Evolutionary conservation across 1,140 invertebrate species (phyloP), one percentile per base, ranked within the genome.

Genomic region (Papilio aristodemus): DNA sequence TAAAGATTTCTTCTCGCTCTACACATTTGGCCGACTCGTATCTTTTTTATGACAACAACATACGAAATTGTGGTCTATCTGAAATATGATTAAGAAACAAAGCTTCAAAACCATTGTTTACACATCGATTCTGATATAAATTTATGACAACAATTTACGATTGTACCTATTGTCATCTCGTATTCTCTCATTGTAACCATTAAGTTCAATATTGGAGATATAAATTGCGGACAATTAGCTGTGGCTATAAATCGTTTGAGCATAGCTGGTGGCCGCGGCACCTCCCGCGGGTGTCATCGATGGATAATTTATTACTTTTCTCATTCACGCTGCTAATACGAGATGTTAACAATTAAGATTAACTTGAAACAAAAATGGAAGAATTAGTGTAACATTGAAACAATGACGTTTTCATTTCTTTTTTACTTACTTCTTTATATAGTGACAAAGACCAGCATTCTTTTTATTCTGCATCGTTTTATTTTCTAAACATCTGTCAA

Each of bases 191-290:
- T 62, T 62, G 59, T 14, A 22, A 62, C 27, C 59, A 62, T 62
- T 38, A 62, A 1, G n/a, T 36, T 60, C 14, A 14, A 36, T 62
- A 62, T 62, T 37, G 59, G 59, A 62, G 68, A 72, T 80, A 79
- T 74, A 80, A 86, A 88, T 88, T 86, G 79, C 75, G 74, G 79
- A 71, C 85, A 89, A 89, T 89, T 87, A 86, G 79, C 62, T 38
- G 66, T 71, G 70, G 71, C 77, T 75, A 85, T 87, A 86, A 86
- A 86, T 86, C 70, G 78, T 71, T 69, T 70, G 75, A 74, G 72
- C 70, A 77, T 78, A 74, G 77, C 68, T 67, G 68, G 72, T 63
- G 60, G 68, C 66, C 70, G 73, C 37, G 76, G 71, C 73, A 69
- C 68, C 77, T 86, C 86, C 84, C 81, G 59, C 74, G 85, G 83